Conservation (phyloP, 2,888 invertebrate genomes). For the Colostygia pectinataria region DNA sequence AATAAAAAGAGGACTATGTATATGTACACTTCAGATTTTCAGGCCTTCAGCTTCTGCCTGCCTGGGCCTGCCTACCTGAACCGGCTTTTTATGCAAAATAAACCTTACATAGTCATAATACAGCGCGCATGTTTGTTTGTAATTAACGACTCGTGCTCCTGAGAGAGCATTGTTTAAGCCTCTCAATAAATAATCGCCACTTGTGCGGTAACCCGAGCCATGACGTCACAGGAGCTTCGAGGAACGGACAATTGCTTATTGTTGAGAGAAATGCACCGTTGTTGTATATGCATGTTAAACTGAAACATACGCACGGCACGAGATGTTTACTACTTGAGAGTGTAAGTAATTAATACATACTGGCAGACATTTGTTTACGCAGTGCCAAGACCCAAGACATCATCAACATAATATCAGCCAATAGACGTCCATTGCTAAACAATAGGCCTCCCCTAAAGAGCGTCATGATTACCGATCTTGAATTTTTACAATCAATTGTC, state of each 20-base stretch:
- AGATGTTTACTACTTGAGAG: no score
- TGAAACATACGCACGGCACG: not conserved
- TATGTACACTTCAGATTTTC: not conserved
- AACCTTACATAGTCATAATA: conserved; percentile 43
- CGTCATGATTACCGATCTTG: no score
- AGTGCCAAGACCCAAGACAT: no score
- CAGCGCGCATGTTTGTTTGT: conserved; percentile 68
- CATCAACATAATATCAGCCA: no score
- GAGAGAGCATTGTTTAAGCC: conserved; percentile 69
- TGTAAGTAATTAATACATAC: no score
- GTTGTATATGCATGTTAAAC: conserved; percentile 3
- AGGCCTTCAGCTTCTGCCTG: not conserved
- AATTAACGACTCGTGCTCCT: conserved; percentile 74
- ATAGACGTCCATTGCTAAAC: no score
- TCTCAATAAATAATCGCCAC: conserved; percentile 67
- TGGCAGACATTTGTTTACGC: no score
- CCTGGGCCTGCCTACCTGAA: not conserved
- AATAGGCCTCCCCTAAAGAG: no score
- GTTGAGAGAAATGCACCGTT: conserved; percentile 16
- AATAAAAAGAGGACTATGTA: no score
- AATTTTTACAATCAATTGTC: no score
- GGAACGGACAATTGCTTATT: conserved; percentile 34
- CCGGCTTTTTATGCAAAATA: conserved; percentile 5
- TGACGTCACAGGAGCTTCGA: conserved; percentile 34
- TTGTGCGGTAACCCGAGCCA: conserved; percentile 62